A percentile compares a stretch with the other conserved stretches of the same genome.
Evolutionary conservation across 2,113 vertebrate species (phyloP).

Genomic region (Hylia prasina): DNA sequence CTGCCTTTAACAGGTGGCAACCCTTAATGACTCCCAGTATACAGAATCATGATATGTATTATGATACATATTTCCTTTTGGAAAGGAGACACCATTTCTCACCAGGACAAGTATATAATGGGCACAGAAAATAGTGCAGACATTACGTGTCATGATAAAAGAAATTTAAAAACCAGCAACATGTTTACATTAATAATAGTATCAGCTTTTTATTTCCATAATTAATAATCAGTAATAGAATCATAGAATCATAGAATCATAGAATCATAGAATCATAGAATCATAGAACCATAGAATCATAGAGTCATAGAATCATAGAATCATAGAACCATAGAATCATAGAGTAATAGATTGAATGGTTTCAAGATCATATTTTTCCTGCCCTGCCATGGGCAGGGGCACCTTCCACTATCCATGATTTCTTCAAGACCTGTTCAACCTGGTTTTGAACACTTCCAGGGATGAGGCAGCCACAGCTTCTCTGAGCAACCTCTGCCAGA

Average conservation of each 20-base stretch:
- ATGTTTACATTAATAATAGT: background rate
- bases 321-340: background rate
- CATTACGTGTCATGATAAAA: background rate
- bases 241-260: too few relatives aligned
- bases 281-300: background rate
- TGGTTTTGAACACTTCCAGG: background rate
- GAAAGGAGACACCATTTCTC: background rate
- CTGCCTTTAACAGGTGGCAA: background rate
- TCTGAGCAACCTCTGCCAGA: background rate
- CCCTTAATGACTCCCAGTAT: background rate
- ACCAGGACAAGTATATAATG: background rate
- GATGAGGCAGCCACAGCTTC: background rate
- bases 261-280: too few relatives aligned
- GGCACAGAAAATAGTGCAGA: background rate
- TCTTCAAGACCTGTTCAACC: background rate
- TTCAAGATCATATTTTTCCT: too few relatives aligned
- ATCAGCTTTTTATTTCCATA: background rate
- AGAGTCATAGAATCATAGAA: background rate
- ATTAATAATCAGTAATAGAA: background rate
- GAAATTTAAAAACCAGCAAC: background rate
- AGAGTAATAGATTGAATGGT: background rate
- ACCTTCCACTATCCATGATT: accelerated
- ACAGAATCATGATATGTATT: background rate
- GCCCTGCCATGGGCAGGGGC: accelerated
- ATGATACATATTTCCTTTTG: background rate